Percentiles rank a stretch among this genome's conserved stretches.
These are phyloP conservation scores for Seriola dumerili DNA, from an alignment of 2,113 vertebrate species.

Conservation along the genomic window DNA sequence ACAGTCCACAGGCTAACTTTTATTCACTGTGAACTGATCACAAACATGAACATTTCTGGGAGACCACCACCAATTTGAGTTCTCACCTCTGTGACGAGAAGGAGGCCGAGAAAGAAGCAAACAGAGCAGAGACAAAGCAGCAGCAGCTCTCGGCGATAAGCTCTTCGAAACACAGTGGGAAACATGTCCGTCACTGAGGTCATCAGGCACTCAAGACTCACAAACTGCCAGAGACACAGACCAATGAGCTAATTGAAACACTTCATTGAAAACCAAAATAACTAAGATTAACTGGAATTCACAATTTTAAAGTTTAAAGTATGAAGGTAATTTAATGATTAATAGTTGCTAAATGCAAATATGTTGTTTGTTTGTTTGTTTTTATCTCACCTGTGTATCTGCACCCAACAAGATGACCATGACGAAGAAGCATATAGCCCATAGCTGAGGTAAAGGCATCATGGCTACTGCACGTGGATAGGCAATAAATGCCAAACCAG, in stretches of 20 bases:
- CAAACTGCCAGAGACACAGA: slow-evolving; percentile 84
- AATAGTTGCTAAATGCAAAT: neutral
- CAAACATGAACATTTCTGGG: neutral
- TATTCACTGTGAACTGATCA: neutral
- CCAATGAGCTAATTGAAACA: neutral
- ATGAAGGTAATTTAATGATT: neutral
- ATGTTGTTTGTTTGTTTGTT: neutral
- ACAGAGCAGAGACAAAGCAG: slow-evolving; percentile 85
- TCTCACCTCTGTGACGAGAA: slow-evolving; percentile 92
- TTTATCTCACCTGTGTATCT: slow-evolving; percentile 79
- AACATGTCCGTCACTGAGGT: slow-evolving; percentile 91
- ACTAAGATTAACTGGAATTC: neutral
- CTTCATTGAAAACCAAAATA: neutral
- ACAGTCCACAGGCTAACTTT: neutral
- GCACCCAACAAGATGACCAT: slow-evolving; percentile 94
- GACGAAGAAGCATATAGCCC: slow-evolving; percentile 84
- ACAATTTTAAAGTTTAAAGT: neutral
- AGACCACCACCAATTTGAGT: neutral
- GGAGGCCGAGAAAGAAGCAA: slow-evolving; percentile 89
- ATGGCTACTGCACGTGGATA: slow-evolving; percentile 82
- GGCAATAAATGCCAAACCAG: slow-evolving; percentile 82
- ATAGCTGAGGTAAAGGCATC: slow-evolving; percentile 83
- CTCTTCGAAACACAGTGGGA: slow-evolving; percentile 86
- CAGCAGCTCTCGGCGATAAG: slow-evolving; percentile 88
- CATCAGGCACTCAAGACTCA: slow-evolving; percentile 93